Evolutionary conservation across 2,888 invertebrate species (phyloP), one percentile per base, ranked within the genome.

Genomic region (Gymnocheta viridis): DNA sequence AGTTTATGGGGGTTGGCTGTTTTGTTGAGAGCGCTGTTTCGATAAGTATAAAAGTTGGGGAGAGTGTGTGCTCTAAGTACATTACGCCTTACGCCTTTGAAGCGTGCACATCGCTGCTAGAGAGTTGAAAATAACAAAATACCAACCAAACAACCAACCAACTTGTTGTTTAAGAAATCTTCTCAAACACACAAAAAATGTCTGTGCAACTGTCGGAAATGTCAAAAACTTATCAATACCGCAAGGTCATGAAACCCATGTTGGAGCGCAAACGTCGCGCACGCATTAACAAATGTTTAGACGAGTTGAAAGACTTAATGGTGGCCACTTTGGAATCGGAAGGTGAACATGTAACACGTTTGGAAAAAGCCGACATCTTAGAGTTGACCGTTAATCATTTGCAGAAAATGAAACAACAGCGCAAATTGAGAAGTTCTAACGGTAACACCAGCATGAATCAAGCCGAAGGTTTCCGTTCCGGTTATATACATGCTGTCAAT

Each of bases 241-340:
- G 97, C 92, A 97, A 97, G 95, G 96, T 97, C 90, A 97, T 97
- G 97, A 97, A 97, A 92, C 97, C 97, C 89, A 96, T 97, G 96
- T 93, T 97, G 88, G 97, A 97, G 92, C 94, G 97, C 88, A 97
- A 97, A 91, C 94, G 97, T 73, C 94, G 97, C 86, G 97, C 97
- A 86, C 94, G 97, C 91, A 97, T 97, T 93, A 97, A 97, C 92
- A 95, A 96, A 88, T 97, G 97, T 92, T 93, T 97, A 89, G 97
- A 97, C 91, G 97, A 97, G 90, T 94, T 97, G 69, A 97, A 97
- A 91, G 97, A 97, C 92, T 93, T 97, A 89, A 96, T 97, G 96
- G 97, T 97, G 9, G 90, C 91, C 64, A 91, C 91, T 1, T 81
- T 92, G 54, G 92, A 96, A 88, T 95, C 96, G 76, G 97, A 97